phyloP scores from a whole-genome alignment of 1,140 invertebrate species.

The Propsilocerus akamusi region DNA sequence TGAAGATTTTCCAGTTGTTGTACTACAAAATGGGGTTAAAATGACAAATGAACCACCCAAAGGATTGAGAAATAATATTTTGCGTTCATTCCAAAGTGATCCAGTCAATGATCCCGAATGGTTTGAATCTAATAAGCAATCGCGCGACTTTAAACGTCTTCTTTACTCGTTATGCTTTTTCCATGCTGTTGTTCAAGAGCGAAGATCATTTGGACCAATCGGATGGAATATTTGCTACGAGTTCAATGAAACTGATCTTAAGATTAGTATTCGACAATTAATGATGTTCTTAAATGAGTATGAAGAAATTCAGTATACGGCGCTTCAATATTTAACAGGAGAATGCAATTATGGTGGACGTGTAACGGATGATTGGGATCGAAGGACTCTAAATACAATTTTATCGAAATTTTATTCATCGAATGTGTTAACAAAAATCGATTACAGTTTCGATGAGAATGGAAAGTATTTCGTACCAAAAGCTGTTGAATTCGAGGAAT shows the following conservation, averaged over 20 bases:
- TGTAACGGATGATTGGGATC: constrained; percentile 90
- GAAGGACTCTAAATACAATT: constrained; percentile 68
- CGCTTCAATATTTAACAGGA: constrained; percentile 74
- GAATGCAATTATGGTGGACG: constrained; percentile 94
- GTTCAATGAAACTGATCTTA: constrained; percentile 88
- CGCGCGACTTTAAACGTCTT: constrained; percentile 63
- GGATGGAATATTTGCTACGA: constrained; percentile 94
- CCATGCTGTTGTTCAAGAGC: constrained; percentile 81
- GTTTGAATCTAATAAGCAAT: constrained; percentile 66
- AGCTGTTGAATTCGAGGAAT: constrained; percentile 54
- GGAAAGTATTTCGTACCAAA: constrained; percentile 57
- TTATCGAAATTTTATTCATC: constrained; percentile 63
- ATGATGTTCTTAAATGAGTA: constrained; percentile 79
- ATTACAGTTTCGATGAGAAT: constrained; percentile 38
- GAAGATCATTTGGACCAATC: constrained; percentile 78
- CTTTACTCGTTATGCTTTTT: constrained; percentile 87
- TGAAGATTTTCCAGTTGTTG: constrained; percentile 76
- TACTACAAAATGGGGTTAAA: constrained; percentile 87
- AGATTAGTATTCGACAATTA: constrained; percentile 73
- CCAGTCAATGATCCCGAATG: constrained; percentile 75
- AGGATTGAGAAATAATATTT: constrained; percentile 52
- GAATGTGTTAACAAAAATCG: constrained; percentile 27
- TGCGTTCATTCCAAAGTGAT: constrained; percentile 66
- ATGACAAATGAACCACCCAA: constrained; percentile 92
- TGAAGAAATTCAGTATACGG: constrained; percentile 72